Percentiles rank a stretch among this genome's conserved stretches.
These are phyloP conservation scores for Meloidogyne exigua DNA, from an alignment of 1,140 invertebrate species.

Conservation along the genomic window DNA sequence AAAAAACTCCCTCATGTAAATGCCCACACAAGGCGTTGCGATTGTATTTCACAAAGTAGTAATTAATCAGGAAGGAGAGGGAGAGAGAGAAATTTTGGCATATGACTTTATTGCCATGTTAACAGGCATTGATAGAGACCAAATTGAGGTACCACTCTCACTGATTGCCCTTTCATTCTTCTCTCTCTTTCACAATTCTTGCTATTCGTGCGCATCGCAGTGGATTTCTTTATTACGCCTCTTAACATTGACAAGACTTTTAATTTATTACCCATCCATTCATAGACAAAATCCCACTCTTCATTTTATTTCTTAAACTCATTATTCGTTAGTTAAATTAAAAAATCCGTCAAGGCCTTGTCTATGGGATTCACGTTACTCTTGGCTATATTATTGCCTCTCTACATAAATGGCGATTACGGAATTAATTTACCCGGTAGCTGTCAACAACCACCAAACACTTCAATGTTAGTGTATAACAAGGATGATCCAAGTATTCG, in stretches of 20 bases:
- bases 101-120: neutral
- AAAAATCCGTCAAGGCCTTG: neutral
- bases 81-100: neutral
- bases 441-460: constrained; percentile 4
- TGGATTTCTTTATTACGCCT: neutral
- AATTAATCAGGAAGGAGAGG: neutral
- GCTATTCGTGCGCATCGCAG: neutral
- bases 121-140: neutral
- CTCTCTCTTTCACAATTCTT: neutral
- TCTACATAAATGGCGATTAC: neutral
- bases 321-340: neutral
- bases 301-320: neutral
- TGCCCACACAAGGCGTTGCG: neutral
- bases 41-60: neutral
- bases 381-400: neutral
- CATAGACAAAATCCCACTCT: neutral
- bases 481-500: neutral
- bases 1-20: neutral
- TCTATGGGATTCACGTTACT: neutral
- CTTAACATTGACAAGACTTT: neutral
- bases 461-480: constrained; percentile 1
- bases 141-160: neutral
- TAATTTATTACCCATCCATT: neutral
- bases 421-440: neutral
- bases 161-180: neutral